These are phyloP conservation scores for Heteromurus nitidus DNA, from an alignment of 2,888 invertebrate species.

Conservation along the genomic window DNA sequence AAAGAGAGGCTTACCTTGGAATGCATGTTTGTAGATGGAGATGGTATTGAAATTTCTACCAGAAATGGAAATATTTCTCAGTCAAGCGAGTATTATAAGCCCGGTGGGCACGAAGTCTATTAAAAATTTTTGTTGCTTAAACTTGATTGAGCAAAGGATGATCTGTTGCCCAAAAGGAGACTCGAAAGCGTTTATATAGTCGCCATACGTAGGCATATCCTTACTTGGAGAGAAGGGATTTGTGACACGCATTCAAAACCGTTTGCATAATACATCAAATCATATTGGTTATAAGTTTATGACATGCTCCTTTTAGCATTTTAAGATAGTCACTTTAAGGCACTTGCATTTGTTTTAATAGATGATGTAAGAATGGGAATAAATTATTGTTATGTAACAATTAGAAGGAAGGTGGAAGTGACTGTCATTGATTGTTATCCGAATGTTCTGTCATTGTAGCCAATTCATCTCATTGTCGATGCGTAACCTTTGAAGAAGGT, in stretches of 20 bases:
- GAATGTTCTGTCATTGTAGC: conserved; percentile 8
- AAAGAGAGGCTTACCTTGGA: not conserved
- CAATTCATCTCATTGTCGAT: conserved; percentile 22
- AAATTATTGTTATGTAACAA: conserved; percentile 16
- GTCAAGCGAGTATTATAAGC: too few species aligned
- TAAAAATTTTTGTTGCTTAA: too few species aligned
- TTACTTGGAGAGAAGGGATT: not conserved
- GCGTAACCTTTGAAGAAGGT: conserved; percentile 22
- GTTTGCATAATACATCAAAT: too few species aligned
- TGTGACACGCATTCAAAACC: too few species aligned
- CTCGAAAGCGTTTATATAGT: not conserved
- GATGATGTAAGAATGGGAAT: conserved; percentile 13
- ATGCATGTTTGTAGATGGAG: not conserved
- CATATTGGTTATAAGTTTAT: too few species aligned
- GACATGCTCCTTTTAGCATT: too few species aligned
- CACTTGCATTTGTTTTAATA: conserved; percentile 11
- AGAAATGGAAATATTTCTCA: not conserved
- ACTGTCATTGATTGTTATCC: conserved; percentile 28
- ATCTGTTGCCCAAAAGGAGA: not conserved
- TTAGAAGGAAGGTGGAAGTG: conserved; percentile 15
- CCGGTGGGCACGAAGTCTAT: too few species aligned
- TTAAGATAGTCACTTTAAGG: too few species aligned
- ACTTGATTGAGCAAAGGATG: conserved; percentile 3
- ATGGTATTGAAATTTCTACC: not conserved
- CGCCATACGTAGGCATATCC: conserved; percentile 11